Evolutionary conservation across 2,888 invertebrate genomes (phyloP).

Genomic region (Anodontia alba): DNA sequence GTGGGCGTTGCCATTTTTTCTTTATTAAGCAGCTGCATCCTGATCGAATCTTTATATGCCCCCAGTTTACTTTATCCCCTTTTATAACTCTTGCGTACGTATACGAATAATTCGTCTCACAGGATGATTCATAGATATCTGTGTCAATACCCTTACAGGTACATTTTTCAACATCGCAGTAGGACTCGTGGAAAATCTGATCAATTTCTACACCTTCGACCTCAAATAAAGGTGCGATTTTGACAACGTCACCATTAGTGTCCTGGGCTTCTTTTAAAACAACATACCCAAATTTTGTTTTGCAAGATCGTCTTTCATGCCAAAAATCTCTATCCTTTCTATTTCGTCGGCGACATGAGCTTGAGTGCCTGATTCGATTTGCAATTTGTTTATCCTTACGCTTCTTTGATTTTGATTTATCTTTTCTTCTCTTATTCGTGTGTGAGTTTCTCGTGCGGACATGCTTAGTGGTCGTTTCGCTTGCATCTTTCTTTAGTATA

Average conservation of each 20-base stretch:
- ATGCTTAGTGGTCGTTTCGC: no score
- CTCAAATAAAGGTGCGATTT: background rate
- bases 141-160: background rate
- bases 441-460: no score
- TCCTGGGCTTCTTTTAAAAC: background rate
- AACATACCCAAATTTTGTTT: background rate
- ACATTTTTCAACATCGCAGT: background rate
- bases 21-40: background rate
- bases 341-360: background rate
- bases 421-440: no score
- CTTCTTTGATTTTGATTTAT: no score
- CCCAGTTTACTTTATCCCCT: background rate
- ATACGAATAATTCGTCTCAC: background rate
- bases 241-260: background rate
- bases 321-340: background rate
- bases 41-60: background rate
- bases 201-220: background rate
- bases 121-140: background rate
- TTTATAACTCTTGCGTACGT: background rate
- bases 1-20: background rate
- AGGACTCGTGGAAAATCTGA: background rate
- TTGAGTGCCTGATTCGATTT: no score
- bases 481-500: no score
- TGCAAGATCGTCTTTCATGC: background rate
- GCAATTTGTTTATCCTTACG: no score